phyloP scores from a whole-genome alignment of 2,888 invertebrate genomes.

The Erebia epiphron region DNA sequence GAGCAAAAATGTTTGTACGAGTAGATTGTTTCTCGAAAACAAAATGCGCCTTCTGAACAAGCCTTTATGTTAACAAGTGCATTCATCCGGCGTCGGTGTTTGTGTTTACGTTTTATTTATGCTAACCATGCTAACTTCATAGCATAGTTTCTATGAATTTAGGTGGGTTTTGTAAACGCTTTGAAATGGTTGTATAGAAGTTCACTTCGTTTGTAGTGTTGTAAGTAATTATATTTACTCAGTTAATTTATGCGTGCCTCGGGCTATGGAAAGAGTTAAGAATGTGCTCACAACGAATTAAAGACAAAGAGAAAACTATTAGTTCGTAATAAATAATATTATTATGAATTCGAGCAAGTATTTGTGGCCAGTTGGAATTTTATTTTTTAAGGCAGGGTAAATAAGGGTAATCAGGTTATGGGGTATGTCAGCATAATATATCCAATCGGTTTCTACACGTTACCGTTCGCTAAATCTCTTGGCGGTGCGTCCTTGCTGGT shows the following conservation, averaged over 20 bases:
- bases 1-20: no score
- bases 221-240: slow-evolving; percentile 19
- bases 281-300: neutral
- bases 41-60: neutral
- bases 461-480: no score
- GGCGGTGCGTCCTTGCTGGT: no score
- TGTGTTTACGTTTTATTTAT: slow-evolving; percentile 27
- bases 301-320: neutral
- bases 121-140: slow-evolving; percentile 7
- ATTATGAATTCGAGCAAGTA: neutral
- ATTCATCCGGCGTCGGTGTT: slow-evolving; percentile 27
- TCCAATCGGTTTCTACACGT: no score
- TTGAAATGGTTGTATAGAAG: slow-evolving; percentile 16
- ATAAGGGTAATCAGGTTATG: no score
- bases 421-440: no score
- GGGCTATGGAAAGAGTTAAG: neutral
- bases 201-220: slow-evolving; percentile 18
- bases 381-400: no score
- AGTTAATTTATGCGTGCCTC: slow-evolving; percentile 33
- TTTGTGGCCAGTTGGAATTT: neutral
- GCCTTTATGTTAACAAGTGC: slow-evolving; percentile 28
- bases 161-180: slow-evolving; percentile 19
- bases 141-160: slow-evolving; percentile 21
- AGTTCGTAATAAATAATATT: neutral
- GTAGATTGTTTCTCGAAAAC: no score